These are phyloP conservation scores for Triplophysa tibetana DNA, from an alignment of 2,113 vertebrate genomes.

Conservation along the genomic window DNA sequence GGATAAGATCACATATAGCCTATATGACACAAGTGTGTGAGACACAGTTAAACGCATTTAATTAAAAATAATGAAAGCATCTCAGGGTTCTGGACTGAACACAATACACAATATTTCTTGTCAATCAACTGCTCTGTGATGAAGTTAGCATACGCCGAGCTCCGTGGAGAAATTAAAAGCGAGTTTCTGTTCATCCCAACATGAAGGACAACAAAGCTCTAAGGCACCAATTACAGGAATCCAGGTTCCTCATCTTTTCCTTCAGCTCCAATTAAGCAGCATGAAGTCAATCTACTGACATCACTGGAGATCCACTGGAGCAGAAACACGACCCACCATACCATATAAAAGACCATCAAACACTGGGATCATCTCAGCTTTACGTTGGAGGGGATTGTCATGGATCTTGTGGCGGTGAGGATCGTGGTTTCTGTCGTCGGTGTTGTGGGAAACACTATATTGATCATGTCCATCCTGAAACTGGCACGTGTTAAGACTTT, in stretches of 20 bases:
- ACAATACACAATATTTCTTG: not conserved
- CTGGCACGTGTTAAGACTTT: slow-evolving; percentile 65
- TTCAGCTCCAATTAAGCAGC: slow-evolving; percentile 60
- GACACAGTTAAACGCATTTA: not conserved
- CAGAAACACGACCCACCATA: slow-evolving; percentile 35
- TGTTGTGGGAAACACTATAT: slow-evolving; percentile 63
- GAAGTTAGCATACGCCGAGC: not conserved
- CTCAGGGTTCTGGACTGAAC: not conserved
- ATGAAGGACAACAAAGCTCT: slow-evolving; percentile 66
- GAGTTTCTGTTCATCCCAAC: slow-evolving; percentile 53
- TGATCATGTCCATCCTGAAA: slow-evolving; percentile 62
- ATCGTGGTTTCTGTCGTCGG: slow-evolving; percentile 62
- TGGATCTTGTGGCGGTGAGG: slow-evolving; percentile 55
- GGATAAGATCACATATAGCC: not conserved
- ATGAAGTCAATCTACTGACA: slow-evolving; percentile 57
- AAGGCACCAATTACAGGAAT: slow-evolving; percentile 72
- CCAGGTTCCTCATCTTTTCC: slow-evolving; percentile 59
- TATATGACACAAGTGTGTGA: not conserved
- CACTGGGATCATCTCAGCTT: too few relatives aligned
- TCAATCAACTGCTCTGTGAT: not conserved
- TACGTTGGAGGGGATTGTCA: slow-evolving; percentile 40
- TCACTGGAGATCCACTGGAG: slow-evolving; percentile 57
- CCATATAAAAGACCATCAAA: slow-evolving; percentile 12
- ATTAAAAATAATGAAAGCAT: slow-evolving; percentile 18
- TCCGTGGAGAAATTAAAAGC: slow-evolving; percentile 42